Evolutionary conservation across 2,888 invertebrate species (phyloP), one percentile per base, ranked within the genome.

Genomic region (Mimachlamys varia): DNA sequence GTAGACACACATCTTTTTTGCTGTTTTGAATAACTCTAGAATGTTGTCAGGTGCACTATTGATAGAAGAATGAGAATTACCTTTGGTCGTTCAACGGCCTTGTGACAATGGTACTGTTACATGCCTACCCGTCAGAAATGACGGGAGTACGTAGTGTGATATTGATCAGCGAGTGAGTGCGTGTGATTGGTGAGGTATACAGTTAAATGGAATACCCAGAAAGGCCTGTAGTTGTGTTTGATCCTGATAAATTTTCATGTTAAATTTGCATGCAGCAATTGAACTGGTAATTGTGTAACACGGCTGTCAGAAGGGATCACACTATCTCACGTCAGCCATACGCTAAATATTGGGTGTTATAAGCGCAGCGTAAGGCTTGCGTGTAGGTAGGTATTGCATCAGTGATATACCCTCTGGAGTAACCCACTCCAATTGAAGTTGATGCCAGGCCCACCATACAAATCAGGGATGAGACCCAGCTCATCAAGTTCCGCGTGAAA

Each of bases 261-360:
- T 33, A 76, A 76, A 27, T 76, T 27, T 76, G 76, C 76, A 76
- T 76, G 76, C 76, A 33, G 76, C 76, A 27, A 76, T 76, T 76
- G 76, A 76, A 76, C 33, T 76, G 76, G 33, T 27, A 76, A 76
- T 76, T 76, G 76, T 76, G 33, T 76, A 76, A 27, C 76, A 76
- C 76, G 1, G 33, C 33, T 76, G 76, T 76, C 76, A 33, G 76
- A 33, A 76, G 7, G 4, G 76, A 76, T 76, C 76, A 76, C 27
- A 15, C 33, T 76, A 4, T 19, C 76, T 33, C 76, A 76, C 33
- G 33, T 76, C 76, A 76, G 76, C 76, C 76, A 33, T 76, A 76
- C 76, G 76, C 33, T 76, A 76, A 76, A 76, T 76, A 76, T 76
- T 76, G 76, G 76, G 76, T 22, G 76, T 76, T 76, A 76, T 33